Evolutionary conservation across 1,140 invertebrate species (phyloP).

Genomic region (Trissolcus basalis): DNA sequence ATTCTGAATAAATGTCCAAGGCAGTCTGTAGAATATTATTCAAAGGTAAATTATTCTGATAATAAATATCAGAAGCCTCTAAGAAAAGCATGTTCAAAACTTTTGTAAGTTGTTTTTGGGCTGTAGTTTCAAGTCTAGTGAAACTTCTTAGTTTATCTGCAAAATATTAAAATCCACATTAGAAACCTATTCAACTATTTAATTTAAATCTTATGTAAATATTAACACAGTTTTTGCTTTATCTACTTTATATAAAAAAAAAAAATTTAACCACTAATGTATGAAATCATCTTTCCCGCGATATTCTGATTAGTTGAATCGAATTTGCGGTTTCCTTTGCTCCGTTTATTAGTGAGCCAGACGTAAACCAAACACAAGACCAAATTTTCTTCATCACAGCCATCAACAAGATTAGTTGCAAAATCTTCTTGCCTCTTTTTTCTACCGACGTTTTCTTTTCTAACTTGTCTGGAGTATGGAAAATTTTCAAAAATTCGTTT

Average conservation of each 20-base stretch:
- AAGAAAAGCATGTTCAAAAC: slow-evolving; percentile 71
- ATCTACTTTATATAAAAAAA: slow-evolving; percentile 18
- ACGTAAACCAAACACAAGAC: not conserved
- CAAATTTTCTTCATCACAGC: slow-evolving; percentile 1
- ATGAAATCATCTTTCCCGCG: not conserved
- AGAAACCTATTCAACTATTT: too few relatives aligned
- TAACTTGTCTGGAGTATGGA: slow-evolving; percentile 72
- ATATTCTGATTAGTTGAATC: not conserved
- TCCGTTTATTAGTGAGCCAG: not conserved
- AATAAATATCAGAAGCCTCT: slow-evolving; percentile 66
- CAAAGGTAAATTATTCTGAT: slow-evolving; percentile 62
- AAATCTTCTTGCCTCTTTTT: slow-evolving; percentile 64
- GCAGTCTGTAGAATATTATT: slow-evolving; percentile 54
- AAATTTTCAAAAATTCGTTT: slow-evolving; percentile 77
- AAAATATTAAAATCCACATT: slow-evolving; percentile 13
- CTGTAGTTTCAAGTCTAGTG: slow-evolving; percentile 43
- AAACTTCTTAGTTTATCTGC: slow-evolving; percentile 63
- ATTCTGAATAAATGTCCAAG: slow-evolving; percentile 57
- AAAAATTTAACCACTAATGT: slow-evolving; percentile 2
- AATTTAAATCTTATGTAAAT: too few relatives aligned
- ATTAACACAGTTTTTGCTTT: too few relatives aligned
- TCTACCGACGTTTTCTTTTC: not conserved
- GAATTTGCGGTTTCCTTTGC: not conserved
- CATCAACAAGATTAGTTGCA: slow-evolving; percentile 8
- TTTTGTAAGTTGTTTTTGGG: slow-evolving; percentile 63